Conservation (phyloP, 1,140 invertebrate genomes). For the Sogatella furcifera region DNA sequence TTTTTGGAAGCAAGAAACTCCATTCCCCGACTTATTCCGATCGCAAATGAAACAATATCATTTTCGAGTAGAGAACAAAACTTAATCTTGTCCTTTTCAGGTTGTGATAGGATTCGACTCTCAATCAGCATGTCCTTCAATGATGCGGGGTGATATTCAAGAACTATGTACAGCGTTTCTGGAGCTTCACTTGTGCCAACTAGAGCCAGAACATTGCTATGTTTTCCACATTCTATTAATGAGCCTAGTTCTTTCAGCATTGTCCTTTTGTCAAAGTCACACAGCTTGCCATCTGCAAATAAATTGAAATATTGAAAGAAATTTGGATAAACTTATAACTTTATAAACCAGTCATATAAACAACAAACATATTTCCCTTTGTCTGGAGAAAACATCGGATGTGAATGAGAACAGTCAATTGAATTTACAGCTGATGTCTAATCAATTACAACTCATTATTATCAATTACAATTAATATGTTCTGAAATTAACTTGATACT, state of each 20-base stretch:
- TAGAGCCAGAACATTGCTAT: slow-evolving; percentile 59
- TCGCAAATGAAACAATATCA: slow-evolving; percentile 42
- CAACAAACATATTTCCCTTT: no score
- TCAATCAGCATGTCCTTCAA: slow-evolving; percentile 57
- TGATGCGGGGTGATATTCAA: slow-evolving; percentile 51
- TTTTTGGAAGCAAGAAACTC: slow-evolving; percentile 47
- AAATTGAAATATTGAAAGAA: slow-evolving; percentile 1
- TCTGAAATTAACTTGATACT: no score
- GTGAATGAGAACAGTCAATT: no score
- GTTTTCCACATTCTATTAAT: slow-evolving; percentile 49
- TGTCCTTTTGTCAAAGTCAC: slow-evolving; percentile 44
- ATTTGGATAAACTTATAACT: no score
- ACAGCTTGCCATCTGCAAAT: slow-evolving; percentile 44
- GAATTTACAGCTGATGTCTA: no score
- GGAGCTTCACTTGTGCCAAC: slow-evolving; percentile 68
- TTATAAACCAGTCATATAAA: no score
- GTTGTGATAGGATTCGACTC: slow-evolving; percentile 44
- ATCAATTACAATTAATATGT: no score
- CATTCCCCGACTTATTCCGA: slow-evolving; percentile 51
- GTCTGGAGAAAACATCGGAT: no score
- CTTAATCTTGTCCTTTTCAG: slow-evolving; percentile 35
- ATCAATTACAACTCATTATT: no score
- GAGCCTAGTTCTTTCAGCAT: slow-evolving; percentile 64
- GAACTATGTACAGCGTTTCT: slow-evolving; percentile 54
- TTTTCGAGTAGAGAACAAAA: slow-evolving; percentile 50